Evolutionary conservation across 2,888 invertebrate species (phyloP), one percentile per base, ranked within the genome.

Genomic region (Zygaena filipendulae): DNA sequence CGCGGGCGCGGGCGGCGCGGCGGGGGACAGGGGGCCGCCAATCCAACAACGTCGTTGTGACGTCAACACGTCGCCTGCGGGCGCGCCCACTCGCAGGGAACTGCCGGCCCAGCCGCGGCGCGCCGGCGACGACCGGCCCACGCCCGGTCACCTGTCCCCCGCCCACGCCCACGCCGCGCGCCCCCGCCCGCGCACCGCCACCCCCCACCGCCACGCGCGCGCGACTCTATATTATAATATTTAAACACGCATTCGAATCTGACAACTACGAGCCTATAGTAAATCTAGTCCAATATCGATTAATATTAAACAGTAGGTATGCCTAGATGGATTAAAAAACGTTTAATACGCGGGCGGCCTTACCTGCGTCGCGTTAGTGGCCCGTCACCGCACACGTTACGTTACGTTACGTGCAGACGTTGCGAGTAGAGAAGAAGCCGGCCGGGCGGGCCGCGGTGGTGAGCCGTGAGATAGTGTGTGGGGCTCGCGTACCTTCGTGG

Each of bases 71-170:
- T 32, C 34, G 37, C 34, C 34, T 30, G 41, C 40, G 38, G n/a
- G n/a, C n/a, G n/a, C n/a, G n/a, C n/a, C n/a, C n/a, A 40, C 46
- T 28, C 58, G 70, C 83, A 83, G 82, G 84, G 83, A 82, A 83
- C 80, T 79, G 82, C 54, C 71, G 79, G 75, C 82, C 82, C 83
- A 82, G 47, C 64, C 62, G 38, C 49, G 52, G 49, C 43, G 24
- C 32, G 26, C 36, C 40, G 39, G 42, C 38, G 37, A 38, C 35
- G 33, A 27, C 29, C 31, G 24, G n/a, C 31, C 20, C 7, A 6
- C 13, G 13, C 16, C 16, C 23, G 10, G 37, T 40, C 42, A 42
- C 44, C 42, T 42, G 44, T 38, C 40, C 36, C 37, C 30, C 25
- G 27, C 30, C 21, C 30, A 51, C 53, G 57, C 60, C 38, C 44